These are phyloP conservation scores for Octopus bimaculoides DNA, from an alignment of 1,140 invertebrate species.

Conservation along the genomic window DNA sequence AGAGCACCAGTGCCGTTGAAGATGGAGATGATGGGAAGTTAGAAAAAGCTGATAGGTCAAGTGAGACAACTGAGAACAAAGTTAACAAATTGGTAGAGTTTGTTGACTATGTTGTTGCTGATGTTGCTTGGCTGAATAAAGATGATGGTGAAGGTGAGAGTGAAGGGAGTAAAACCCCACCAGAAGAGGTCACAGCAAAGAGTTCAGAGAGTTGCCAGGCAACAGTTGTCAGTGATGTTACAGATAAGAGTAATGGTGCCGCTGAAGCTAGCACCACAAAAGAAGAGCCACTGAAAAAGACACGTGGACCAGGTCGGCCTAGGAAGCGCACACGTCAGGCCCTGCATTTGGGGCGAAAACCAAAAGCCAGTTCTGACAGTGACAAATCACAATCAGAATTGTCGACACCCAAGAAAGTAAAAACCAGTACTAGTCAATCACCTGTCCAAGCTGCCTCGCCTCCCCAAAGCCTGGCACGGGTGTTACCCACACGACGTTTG, in stretches of 20 bases:
- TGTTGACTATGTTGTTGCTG: background rate
- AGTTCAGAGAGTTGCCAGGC: background rate
- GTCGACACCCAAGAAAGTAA: background rate
- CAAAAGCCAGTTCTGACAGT: background rate
- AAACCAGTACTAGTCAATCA: background rate
- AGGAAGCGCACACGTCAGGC: background rate
- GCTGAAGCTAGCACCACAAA: constrained; percentile 11
- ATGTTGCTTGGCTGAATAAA: background rate
- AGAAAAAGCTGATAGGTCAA: too few relatives aligned
- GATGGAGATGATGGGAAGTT: too few relatives aligned
- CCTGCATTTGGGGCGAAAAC: background rate
- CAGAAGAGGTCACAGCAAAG: constrained; percentile 12
- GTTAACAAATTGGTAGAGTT: constrained; percentile 1
- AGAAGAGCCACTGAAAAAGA: background rate
- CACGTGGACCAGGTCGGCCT: background rate
- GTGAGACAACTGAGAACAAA: too few relatives aligned
- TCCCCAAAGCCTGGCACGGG: background rate
- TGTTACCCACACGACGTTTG: background rate
- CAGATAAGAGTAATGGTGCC: constrained; percentile 8
- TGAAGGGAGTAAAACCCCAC: constrained; percentile 12
- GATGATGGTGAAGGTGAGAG: constrained; percentile 10
- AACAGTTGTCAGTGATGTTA: background rate
- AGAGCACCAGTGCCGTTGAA: too few relatives aligned
- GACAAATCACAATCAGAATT: background rate
- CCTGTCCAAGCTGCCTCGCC: background rate